A percentile compares a stretch with the other conserved stretches of the same genome.
phyloP scores from a whole-genome alignment of 2,888 invertebrate species.

The Bombylius major region DNA sequence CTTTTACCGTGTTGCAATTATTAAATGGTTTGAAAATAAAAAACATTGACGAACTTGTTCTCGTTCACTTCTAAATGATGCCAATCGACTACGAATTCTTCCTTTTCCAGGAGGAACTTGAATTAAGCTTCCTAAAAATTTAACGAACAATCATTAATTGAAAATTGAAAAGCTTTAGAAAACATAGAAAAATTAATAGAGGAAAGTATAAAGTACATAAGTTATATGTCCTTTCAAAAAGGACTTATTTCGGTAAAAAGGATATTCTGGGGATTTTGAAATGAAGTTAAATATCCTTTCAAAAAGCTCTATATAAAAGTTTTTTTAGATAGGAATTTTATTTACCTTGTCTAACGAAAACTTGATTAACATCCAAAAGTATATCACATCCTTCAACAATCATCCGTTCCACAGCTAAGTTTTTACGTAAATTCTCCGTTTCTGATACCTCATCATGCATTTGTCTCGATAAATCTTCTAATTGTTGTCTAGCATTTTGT shows the following conservation, averaged over 20 bases:
- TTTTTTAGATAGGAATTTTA: not conserved
- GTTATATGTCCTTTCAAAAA: no score
- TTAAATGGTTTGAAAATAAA: constrained; percentile 80
- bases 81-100: constrained; percentile 41
- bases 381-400: constrained; percentile 91
- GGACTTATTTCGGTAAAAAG: no score
- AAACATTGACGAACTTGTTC: constrained; percentile 71
- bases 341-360: constrained; percentile 78
- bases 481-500: constrained; percentile 73
- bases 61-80: constrained; percentile 52
- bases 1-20: constrained; percentile 60
- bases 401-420: constrained; percentile 84
- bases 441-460: constrained; percentile 58
- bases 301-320: not conserved
- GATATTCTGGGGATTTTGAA: no score
- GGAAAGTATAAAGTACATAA: not conserved
- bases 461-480: constrained; percentile 61
- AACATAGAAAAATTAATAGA: no score
- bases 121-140: constrained; percentile 51
- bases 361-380: constrained; percentile 82
- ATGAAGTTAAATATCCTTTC: no score
- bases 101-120: constrained; percentile 54
- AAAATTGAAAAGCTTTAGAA: no score
- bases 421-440: constrained; percentile 83
- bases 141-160: not conserved